Evolutionary conservation across 1,140 invertebrate species (phyloP).

Genomic region (Helicorthomorpha holstii): DNA sequence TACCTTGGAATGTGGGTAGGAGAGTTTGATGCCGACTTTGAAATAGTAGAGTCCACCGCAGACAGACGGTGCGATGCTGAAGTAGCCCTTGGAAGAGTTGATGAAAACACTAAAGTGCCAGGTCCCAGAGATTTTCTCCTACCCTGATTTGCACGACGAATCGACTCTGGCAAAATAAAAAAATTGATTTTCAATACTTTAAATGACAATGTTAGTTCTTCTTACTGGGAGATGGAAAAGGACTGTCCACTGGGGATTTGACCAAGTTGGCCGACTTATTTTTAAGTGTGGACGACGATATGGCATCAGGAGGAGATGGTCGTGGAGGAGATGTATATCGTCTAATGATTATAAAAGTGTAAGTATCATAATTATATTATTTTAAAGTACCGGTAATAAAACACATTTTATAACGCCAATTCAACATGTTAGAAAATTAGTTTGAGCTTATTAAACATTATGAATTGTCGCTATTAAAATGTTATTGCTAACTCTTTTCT

Average conservation of each 20-base stretch:
- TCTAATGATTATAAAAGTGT: too few relatives aligned
- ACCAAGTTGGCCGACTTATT: not conserved
- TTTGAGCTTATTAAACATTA: too few relatives aligned
- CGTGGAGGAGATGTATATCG: not conserved
- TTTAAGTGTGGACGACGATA: not conserved
- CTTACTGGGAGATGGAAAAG: conserved; percentile 1
- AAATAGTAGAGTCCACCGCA: too few relatives aligned
- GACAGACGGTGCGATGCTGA: not conserved
- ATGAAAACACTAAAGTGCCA: not conserved
- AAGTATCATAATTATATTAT: too few relatives aligned
- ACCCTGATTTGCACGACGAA: not conserved
- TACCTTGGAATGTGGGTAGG: conserved; percentile 1
- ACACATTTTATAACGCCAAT: too few relatives aligned
- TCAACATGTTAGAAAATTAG: too few relatives aligned
- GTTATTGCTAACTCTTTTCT: too few relatives aligned
- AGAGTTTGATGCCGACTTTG: not conserved
- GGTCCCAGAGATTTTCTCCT: not conserved
- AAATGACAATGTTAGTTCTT: too few relatives aligned
- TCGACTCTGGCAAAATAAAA: not conserved
- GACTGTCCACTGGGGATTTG: not conserved
- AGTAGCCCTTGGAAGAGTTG: not conserved
- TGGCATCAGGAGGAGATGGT: not conserved
- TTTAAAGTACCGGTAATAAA: too few relatives aligned
- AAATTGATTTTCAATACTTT: too few relatives aligned
- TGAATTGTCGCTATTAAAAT: too few relatives aligned